These are phyloP conservation scores for Erynnis tages DNA, from an alignment of 2,888 invertebrate species.

Conservation along the genomic window DNA sequence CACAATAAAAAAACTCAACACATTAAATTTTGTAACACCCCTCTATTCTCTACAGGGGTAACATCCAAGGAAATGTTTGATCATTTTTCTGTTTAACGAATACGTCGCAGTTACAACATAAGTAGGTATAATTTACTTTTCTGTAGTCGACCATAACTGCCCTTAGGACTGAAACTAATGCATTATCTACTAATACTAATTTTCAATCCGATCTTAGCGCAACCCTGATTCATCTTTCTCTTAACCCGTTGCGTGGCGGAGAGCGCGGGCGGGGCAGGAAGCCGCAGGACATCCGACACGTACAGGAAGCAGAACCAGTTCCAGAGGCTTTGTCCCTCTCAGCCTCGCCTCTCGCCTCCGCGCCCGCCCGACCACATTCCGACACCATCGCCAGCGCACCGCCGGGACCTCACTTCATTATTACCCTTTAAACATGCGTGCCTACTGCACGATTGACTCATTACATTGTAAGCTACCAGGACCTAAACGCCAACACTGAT, in stretches of 20 bases:
- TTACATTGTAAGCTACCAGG: not conserved
- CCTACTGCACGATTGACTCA: not conserved
- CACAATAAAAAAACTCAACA: no score
- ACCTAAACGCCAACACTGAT: not conserved
- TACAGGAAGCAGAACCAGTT: constrained; percentile 81
- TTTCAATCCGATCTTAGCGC: no score
- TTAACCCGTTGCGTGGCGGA: constrained; percentile 54
- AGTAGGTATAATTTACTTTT: no score
- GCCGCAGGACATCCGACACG: constrained; percentile 82
- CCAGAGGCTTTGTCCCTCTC: constrained; percentile 73
- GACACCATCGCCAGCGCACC: constrained; percentile 65
- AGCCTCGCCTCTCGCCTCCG: constrained; percentile 48
- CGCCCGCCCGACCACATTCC: constrained; percentile 71
- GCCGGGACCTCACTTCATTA: constrained; percentile 35
- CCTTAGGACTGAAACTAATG: no score
- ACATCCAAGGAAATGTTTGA: no score
- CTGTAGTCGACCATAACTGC: no score
- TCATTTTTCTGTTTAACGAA: no score
- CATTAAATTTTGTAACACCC: no score
- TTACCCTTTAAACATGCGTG: constrained; percentile 21
- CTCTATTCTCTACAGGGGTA: no score
- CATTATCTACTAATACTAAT: no score
- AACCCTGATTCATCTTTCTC: constrained; percentile 47
- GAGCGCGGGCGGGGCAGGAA: constrained; percentile 71
- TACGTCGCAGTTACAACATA: no score